These are phyloP conservation scores for Bos taurus DNA, from an alignment of 2,113 vertebrate genomes.

Conservation along the genomic window DNA sequence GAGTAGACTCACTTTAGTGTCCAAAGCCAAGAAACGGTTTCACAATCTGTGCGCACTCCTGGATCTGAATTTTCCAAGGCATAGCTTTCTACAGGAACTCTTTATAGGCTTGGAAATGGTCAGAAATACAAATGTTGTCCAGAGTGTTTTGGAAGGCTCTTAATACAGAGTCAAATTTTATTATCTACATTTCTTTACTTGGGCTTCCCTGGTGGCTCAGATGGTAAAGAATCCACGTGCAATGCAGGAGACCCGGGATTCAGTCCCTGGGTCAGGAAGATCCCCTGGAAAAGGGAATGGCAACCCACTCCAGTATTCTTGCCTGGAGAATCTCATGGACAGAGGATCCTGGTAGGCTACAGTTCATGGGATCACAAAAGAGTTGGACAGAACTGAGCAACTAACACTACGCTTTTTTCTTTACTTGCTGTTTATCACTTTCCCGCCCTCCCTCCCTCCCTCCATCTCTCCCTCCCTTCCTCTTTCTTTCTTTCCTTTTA, in stretches of 20 bases:
- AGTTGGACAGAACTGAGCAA: background rate
- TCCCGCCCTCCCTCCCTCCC: background rate
- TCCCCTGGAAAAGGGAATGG: background rate
- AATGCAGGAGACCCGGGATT: background rate
- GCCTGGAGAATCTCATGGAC: background rate
- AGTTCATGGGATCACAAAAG: background rate
- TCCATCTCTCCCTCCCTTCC: background rate
- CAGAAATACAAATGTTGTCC: background rate
- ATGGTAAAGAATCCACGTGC: background rate
- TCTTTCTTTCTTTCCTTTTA: background rate
- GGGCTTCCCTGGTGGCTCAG: background rate
- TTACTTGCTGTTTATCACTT: background rate
- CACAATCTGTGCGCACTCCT: background rate
- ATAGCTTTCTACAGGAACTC: background rate
- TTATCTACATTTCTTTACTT: background rate
- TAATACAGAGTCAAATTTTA: background rate
- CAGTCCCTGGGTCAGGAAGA: background rate
- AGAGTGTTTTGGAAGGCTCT: background rate
- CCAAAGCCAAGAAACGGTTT: background rate
- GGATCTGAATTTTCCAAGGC: background rate
- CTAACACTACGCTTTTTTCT: background rate
- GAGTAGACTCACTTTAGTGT: background rate
- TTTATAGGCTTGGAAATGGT: background rate
- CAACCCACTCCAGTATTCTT: background rate
- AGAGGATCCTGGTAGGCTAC: background rate